These are phyloP conservation scores for Mandrillus leucophaeus DNA, from an alignment of 2,113 vertebrate genomes.

Conservation along the genomic window DNA sequence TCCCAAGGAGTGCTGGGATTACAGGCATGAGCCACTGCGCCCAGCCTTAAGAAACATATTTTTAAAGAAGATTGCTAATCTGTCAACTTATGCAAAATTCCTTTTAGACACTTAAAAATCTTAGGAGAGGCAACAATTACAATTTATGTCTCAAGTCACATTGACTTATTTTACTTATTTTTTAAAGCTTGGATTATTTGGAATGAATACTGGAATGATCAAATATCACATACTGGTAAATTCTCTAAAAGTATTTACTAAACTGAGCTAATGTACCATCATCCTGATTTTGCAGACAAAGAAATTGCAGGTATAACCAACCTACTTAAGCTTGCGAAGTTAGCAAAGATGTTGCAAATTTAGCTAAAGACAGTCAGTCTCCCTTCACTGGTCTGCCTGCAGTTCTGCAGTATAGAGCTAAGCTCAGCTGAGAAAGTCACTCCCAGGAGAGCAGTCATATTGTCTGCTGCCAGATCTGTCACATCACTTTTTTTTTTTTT, in stretches of 20 bases:
- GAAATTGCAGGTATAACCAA: not conserved
- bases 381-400: not conserved
- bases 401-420: not conserved
- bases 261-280: not conserved
- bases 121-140: not conserved
- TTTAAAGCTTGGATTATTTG: constrained; percentile 18
- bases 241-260: constrained; percentile 30
- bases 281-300: constrained; percentile 51
- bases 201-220: constrained; percentile 9
- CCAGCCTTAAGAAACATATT: not conserved
- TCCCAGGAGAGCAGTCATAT: not conserved
- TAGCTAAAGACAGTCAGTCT: not conserved
- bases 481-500: not conserved
- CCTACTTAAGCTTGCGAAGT: not conserved
- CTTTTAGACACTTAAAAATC: not conserved
- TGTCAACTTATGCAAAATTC: constrained; percentile 34
- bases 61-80: not conserved
- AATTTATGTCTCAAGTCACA: not conserved
- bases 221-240: constrained; percentile 5
- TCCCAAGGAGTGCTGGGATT: not conserved
- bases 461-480: not conserved
- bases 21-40: not conserved
- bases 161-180: constrained; percentile 26
- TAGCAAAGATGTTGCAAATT: not conserved
- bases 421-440: not conserved